phyloP scores from a whole-genome alignment of 1,140 invertebrate genomes.

The Pseudomyrmex cubaensis region DNA sequence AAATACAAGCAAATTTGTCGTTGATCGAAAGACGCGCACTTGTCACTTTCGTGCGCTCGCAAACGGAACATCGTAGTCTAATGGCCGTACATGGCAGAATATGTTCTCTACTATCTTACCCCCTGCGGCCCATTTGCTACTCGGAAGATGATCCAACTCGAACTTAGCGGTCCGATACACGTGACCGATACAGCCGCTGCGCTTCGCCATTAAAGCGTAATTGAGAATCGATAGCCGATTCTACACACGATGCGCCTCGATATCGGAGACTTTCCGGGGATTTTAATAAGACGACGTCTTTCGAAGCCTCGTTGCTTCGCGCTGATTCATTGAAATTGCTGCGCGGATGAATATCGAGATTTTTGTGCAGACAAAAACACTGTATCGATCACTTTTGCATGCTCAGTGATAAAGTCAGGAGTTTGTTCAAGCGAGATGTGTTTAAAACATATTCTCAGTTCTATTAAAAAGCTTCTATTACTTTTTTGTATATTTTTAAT shows the following conservation, averaged over 20 bases:
- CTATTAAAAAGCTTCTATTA: too few species aligned
- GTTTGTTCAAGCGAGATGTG: too few species aligned
- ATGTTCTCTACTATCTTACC: conserved; percentile 30
- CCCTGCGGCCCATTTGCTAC: conserved; percentile 55
- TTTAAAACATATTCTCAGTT: neutral
- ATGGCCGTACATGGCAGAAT: conserved; percentile 19
- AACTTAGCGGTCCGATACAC: conserved; percentile 66
- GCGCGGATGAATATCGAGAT: conserved; percentile 34
- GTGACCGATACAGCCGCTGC: conserved; percentile 65
- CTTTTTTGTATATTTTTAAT: too few species aligned
- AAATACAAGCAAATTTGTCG: neutral
- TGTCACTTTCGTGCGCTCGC: conserved; percentile 10
- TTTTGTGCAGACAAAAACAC: conserved; percentile 14
- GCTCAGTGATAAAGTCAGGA: neutral
- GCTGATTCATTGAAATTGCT: conserved; percentile 62
- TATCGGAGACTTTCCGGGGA: conserved; percentile 56
- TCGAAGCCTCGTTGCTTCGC: conserved; percentile 47
- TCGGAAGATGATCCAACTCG: conserved; percentile 59
- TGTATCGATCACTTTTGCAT: conserved; percentile 20
- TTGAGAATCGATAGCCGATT: conserved; percentile 76
- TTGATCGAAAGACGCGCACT: neutral
- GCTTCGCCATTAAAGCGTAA: conserved; percentile 70
- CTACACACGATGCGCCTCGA: conserved; percentile 27
- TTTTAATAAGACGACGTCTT: conserved; percentile 70
- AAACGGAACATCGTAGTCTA: conserved; percentile 24